Percentiles rank a stretch among this genome's conserved stretches.
phyloP scores from a whole-genome alignment of 1,140 invertebrate species.

The Musca domestica region DNA sequence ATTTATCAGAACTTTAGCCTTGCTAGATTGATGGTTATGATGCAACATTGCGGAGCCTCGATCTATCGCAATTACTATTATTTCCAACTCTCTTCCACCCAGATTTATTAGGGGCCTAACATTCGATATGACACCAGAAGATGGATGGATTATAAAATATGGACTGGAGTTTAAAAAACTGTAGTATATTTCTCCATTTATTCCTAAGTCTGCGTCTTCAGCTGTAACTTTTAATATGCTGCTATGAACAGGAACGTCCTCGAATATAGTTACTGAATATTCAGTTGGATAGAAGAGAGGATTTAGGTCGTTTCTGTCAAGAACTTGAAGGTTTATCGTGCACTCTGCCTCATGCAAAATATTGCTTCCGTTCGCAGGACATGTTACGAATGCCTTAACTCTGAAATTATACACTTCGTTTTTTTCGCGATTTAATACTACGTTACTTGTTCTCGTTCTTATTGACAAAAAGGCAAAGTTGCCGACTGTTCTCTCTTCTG shows the following conservation, averaged over 20 bases:
- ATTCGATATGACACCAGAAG: conserved; percentile 82
- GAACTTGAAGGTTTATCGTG: conserved; percentile 73
- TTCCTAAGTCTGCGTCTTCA: conserved; percentile 90
- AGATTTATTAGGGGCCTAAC: conserved; percentile 73
- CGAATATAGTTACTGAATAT: conserved; percentile 83
- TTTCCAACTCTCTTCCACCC: conserved; percentile 68
- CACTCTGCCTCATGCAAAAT: conserved; percentile 70
- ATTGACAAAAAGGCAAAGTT: conserved; percentile 92
- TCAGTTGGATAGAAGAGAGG: conserved; percentile 86
- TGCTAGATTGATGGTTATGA: conserved; percentile 62
- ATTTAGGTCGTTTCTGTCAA: conserved; percentile 89
- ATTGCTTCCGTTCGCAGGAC: conserved; percentile 55
- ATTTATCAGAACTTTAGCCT: conserved; percentile 72
- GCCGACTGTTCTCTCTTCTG: conserved; percentile 80
- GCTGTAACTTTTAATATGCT: conserved; percentile 76
- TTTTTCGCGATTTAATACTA: conserved; percentile 87
- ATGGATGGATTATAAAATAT: conserved; percentile 88
- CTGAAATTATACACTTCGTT: conserved; percentile 79
- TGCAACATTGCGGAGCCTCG: conserved; percentile 69
- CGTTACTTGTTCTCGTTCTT: conserved; percentile 79
- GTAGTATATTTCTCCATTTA: conserved; percentile 96
- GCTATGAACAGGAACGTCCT: conserved; percentile 82
- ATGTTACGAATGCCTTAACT: conserved; percentile 64
- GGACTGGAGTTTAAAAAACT: conserved; percentile 81
- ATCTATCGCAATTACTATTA: conserved; percentile 80